Evolutionary conservation across 2,888 invertebrate genomes (phyloP), one percentile per base, ranked within the genome.

Genomic region (Ormyrus labotus): DNA sequence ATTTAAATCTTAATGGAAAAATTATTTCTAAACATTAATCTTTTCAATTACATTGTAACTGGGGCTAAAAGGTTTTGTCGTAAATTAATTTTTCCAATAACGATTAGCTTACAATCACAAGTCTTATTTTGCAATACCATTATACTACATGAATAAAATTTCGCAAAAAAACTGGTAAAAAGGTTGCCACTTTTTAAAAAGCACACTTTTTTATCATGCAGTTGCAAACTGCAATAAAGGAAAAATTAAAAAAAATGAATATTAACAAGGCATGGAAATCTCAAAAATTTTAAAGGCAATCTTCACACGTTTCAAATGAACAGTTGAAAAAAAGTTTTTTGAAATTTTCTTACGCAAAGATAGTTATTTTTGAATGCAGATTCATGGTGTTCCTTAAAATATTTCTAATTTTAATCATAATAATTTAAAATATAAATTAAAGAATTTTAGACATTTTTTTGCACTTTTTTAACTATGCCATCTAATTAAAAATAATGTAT

Each of bases 171-270:
- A 71, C 3, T 57, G 7, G 7, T 34, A 67, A 74, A 75, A 65
- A 34, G 7, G 13, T 68, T 61, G 7, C 57, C 58, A 75, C 60
- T 68, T 57, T 67, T 53, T 11, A 67, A 76, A 74, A 81, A 82
- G 81, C 83, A 82, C 73, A 83, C 72, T 82, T 81, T 78, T 70
- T 64, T n/a, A 60, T 68, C 80, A 83, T 82, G 76, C 79, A 19
- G 50, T 58, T 76, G 69, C 64, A 82, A 77, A 73, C 65, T 74
- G 75, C 53, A 69, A 71, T 65, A 70, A 69, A 81, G 50, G 53
- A 81, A 79, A 34, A 75, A 61, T 71, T 61, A 78, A 76, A 11
- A 11, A 75, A 78, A 81, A 67, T 55, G 57, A 82, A 78, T 70
- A 68, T 70, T 45, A 81, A 78, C 11, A 58, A 73, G 71, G 72